Conservation (phyloP, 2,797 vertebrate species). For the Pantherophis alleghaniensis region DNA sequence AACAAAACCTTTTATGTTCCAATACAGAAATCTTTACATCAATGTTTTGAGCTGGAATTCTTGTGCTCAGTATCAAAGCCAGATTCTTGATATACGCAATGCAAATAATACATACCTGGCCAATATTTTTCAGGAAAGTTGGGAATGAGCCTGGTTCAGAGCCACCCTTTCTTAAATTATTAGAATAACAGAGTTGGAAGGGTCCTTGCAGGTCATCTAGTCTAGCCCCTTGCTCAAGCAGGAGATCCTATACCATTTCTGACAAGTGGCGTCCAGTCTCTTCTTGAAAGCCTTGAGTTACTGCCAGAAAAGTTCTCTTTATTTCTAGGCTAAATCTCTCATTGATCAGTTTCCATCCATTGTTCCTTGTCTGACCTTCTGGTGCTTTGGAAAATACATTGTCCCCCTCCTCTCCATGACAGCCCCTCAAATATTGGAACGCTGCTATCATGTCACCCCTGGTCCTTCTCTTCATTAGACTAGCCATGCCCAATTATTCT, state of each 20-base stretch:
- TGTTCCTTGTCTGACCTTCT: neutral
- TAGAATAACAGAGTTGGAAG: neutral
- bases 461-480: neutral
- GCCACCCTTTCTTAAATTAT: neutral
- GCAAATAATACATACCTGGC: neutral
- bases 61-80: neutral
- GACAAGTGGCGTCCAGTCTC: neutral
- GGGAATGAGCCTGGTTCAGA: neutral
- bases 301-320: neutral
- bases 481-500: neutral
- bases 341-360: neutral
- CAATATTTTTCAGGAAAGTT: neutral
- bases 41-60: neutral
- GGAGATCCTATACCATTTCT: neutral
- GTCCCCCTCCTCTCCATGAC: neutral
- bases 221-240: neutral
- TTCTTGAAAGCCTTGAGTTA: neutral
- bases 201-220: neutral
- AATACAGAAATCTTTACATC: neutral
- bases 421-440: neutral
- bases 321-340: neutral
- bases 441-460: neutral
- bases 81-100: neutral
- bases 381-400: neutral
- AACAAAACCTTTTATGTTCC: neutral